Evolutionary conservation across 2,797 vertebrate species (phyloP).

Genomic region (Tenualosa thibaudeaui): DNA sequence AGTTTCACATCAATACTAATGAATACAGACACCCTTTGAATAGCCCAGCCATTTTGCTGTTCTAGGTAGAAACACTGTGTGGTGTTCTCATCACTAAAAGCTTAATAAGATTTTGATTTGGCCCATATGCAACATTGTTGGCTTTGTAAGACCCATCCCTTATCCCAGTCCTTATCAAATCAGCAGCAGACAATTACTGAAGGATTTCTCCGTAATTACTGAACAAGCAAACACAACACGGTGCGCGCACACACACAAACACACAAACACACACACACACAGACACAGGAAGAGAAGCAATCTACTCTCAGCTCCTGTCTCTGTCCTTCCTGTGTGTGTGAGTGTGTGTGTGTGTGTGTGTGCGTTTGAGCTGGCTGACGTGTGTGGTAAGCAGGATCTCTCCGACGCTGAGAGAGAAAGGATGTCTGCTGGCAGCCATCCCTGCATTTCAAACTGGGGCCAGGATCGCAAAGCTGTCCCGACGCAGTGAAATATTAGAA

Average conservation of each 20-base stretch:
- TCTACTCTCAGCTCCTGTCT: neutral
- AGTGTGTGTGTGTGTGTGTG: constrained; percentile 22
- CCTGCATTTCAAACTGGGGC: constrained; percentile 33
- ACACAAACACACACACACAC: neutral
- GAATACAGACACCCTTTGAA: neutral
- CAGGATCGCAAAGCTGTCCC: constrained; percentile 49
- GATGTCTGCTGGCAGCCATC: constrained; percentile 42
- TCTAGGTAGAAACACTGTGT: too few species aligned
- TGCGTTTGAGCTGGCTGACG: neutral
- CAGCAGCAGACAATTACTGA: constrained; percentile 7
- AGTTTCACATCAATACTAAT: neutral
- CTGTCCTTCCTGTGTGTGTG: neutral
- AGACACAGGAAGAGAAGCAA: neutral
- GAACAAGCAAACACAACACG: neutral
- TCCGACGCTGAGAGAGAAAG: constrained; percentile 20
- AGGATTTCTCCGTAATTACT: constrained; percentile 17
- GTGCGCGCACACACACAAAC: neutral
- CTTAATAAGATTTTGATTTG: neutral
- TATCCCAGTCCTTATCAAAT: constrained; percentile 9
- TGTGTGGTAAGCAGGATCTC: neutral
- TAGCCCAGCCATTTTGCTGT: neutral
- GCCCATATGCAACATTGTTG: neutral
- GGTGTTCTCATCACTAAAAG: neutral
- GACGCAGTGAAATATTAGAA: constrained; percentile 44
- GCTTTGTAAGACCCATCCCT: neutral